phyloP scores from a whole-genome alignment of 2,888 invertebrate species.

The Drosophila silvestris region DNA sequence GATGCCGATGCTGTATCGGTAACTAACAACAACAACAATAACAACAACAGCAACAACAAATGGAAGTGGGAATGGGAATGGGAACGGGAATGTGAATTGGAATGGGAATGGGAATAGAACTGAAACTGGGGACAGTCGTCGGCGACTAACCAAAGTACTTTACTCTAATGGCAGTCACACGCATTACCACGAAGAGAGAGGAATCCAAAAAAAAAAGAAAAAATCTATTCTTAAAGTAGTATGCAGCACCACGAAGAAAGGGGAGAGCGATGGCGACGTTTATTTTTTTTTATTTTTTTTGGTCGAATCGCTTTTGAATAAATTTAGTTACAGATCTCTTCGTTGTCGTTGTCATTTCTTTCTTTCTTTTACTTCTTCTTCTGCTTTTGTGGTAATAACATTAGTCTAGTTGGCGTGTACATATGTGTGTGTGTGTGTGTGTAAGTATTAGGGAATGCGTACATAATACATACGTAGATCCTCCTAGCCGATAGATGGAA shows the following conservation, averaged over 20 bases:
- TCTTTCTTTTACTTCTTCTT: constrained; percentile 14
- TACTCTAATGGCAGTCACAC: constrained; percentile 77
- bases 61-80: neutral
- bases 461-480: constrained; percentile 47
- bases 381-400: constrained; percentile 71
- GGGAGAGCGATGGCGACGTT: constrained; percentile 65
- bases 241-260: constrained; percentile 60
- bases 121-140: constrained; percentile 10
- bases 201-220: constrained; percentile 35
- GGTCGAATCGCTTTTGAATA: constrained; percentile 74
- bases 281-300: constrained; percentile 44
- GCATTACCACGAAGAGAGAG: constrained; percentile 60
- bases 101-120: constrained; percentile 10
- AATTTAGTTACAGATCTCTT: constrained; percentile 69
- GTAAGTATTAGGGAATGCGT: constrained; percentile 22
- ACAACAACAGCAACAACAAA: constrained; percentile 1
- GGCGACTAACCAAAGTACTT: constrained; percentile 68
- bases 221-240: constrained; percentile 59
- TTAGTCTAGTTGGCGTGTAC: constrained; percentile 67
- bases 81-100: constrained; percentile 10
- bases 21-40: constrained; percentile 20
- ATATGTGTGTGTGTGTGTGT: constrained; percentile 12
- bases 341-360: constrained; percentile 33
- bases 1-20: constrained; percentile 51
- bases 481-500: constrained; percentile 72